phyloP scores from a whole-genome alignment of 2,113 vertebrate genomes.

The Phrynocephalus versicolor region DNA sequence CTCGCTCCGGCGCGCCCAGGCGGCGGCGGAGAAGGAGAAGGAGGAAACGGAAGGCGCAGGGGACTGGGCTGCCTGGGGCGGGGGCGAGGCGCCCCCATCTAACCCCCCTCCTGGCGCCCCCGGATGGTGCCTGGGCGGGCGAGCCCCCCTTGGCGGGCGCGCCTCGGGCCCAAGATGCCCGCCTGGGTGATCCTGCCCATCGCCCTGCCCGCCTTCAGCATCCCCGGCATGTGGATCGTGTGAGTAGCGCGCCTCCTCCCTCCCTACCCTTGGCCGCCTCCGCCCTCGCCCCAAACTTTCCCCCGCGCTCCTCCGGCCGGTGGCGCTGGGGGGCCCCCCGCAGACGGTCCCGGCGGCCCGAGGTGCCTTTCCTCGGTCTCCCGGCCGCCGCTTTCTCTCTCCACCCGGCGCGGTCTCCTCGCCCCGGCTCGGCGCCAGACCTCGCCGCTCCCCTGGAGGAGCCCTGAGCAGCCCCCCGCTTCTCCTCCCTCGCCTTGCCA shows the following conservation, averaged over 20 bases:
- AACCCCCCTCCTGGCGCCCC: neutral
- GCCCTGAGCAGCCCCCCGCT: too few species aligned
- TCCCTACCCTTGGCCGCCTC: too few species aligned
- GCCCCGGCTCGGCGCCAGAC: too few species aligned
- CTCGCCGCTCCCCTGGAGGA: too few species aligned
- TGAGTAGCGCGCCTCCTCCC: conserved; percentile 68
- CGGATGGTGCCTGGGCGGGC: conserved; percentile 33
- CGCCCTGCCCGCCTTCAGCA: conserved; percentile 82
- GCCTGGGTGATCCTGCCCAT: conserved; percentile 81
- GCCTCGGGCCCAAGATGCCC: conserved; percentile 71
- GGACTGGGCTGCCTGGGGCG: conserved; percentile 4
- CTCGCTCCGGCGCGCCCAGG: neutral
- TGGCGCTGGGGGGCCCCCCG: neutral
- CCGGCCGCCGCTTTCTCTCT: too few species aligned
- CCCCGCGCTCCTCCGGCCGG: neutral
- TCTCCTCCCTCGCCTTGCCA: too few species aligned
- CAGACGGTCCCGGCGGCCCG: too few species aligned
- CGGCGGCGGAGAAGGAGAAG: too few species aligned
- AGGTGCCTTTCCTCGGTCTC: too few species aligned
- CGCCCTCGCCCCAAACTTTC: neutral
- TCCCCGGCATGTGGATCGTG: conserved; percentile 87
- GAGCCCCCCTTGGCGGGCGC: neutral
- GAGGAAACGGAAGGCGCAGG: neutral
- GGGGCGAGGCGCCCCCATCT: neutral
- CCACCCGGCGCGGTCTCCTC: too few species aligned